Percentiles rank a stretch among this genome's conserved stretches.
phyloP scores from a whole-genome alignment of 2,797 vertebrate genomes.

The Microcaecilia unicolor region DNA sequence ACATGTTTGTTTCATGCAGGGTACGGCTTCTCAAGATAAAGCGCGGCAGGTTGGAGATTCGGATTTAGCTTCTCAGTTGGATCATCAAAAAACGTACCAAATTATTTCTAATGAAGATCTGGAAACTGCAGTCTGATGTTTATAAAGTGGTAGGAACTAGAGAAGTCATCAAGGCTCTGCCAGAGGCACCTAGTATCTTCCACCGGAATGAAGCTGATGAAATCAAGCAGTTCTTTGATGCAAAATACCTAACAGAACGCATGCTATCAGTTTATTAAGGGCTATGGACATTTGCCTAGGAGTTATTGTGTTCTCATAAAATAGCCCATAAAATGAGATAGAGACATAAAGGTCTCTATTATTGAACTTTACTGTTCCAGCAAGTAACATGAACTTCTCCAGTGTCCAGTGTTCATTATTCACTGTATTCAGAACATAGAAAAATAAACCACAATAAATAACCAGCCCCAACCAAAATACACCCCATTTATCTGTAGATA shows the following conservation, averaged over 20 bases:
- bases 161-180: slow-evolving; percentile 8
- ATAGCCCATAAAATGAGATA: too few relatives aligned
- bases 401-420: too few relatives aligned
- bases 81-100: slow-evolving; percentile 56
- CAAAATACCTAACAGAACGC: slow-evolving; percentile 42
- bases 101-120: slow-evolving; percentile 72
- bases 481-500: too few relatives aligned
- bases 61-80: slow-evolving; percentile 76
- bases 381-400: too few relatives aligned
- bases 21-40: slow-evolving; percentile 80
- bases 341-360: too few relatives aligned
- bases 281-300: slow-evolving; percentile 44
- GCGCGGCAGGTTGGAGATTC: slow-evolving; percentile 79
- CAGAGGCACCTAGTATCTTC: background rate
- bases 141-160: background rate
- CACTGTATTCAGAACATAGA: too few relatives aligned
- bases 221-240: slow-evolving; percentile 21
- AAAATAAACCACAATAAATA: too few relatives aligned
- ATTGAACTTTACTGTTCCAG: too few relatives aligned
- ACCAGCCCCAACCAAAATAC: too few relatives aligned
- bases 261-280: slow-evolving; percentile 53
- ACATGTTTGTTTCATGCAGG: too few relatives aligned
- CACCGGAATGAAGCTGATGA: slow-evolving; percentile 16
- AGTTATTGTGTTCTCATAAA: too few relatives aligned
- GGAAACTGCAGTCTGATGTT: slow-evolving; percentile 89